Conservation (phyloP, 2,113 vertebrate genomes). For the Ceyx cyanopectus region DNA sequence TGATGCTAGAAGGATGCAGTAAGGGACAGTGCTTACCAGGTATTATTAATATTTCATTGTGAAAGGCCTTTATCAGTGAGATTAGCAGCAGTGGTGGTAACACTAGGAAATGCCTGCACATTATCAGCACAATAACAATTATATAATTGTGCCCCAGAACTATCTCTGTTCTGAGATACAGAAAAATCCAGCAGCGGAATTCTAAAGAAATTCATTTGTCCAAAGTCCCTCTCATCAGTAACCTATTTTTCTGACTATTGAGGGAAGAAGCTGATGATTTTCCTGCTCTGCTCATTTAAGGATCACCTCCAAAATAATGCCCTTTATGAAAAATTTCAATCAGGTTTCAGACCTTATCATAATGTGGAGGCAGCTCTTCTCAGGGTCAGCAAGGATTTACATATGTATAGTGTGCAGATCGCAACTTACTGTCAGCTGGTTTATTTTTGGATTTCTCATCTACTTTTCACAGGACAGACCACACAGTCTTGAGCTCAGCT, state of each 20-base stretch:
- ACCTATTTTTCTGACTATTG: conserved; percentile 6
- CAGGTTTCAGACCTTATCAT: conserved; percentile 62
- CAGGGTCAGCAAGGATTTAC: conserved; percentile 59
- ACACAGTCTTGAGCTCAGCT: conserved; percentile 48
- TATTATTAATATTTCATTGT: background rate
- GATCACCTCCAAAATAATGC: conserved; percentile 61
- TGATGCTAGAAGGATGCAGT: background rate
- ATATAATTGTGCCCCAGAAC: background rate
- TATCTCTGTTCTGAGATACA: background rate
- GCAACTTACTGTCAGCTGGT: conserved; percentile 52
- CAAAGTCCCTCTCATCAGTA: background rate
- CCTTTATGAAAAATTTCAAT: conserved; percentile 64
- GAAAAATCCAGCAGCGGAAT: background rate
- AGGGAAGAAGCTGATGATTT: conserved; percentile 20
- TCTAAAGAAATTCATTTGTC: conserved; percentile 12
- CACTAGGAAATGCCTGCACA: background rate
- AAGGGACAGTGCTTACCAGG: background rate
- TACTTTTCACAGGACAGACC: conserved; percentile 64
- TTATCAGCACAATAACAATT: conserved; percentile 7
- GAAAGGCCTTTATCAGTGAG: conserved; percentile 5
- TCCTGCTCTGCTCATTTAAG: conserved; percentile 35
- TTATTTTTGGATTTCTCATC: conserved; percentile 72
- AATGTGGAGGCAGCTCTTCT: conserved; percentile 59
- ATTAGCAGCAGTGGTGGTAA: background rate
- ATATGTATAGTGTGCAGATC: conserved; percentile 51